Percentiles rank a stretch among this genome's conserved stretches.
These are phyloP conservation scores for Drosophila nebulosa DNA, from an alignment of 1,140 invertebrate genomes.

Conservation along the genomic window DNA sequence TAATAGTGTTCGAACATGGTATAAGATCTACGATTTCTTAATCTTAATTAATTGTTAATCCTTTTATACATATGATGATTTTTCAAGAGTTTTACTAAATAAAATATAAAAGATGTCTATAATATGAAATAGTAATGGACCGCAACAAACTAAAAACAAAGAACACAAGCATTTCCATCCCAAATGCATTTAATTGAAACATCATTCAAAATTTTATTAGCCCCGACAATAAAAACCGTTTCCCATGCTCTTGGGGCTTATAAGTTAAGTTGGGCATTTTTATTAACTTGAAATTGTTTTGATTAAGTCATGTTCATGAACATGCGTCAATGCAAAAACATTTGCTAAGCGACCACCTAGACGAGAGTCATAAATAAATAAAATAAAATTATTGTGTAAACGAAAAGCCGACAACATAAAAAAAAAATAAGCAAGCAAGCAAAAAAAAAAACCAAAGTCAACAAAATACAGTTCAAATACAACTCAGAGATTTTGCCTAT, in stretches of 20 bases:
- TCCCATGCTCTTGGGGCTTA: background rate
- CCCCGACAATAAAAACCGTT: background rate
- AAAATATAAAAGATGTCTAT: too few species aligned
- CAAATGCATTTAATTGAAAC: background rate
- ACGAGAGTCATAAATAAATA: conserved; percentile 12
- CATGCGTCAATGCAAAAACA: conserved; percentile 27
- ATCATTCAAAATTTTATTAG: background rate
- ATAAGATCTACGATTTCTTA: too few species aligned
- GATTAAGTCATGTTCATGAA: conserved; percentile 44
- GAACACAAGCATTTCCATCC: background rate
- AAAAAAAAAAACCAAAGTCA: conserved; percentile 3
- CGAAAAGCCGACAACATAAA: conserved; percentile 15
- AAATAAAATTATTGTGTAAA: conserved; percentile 12
- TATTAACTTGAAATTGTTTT: background rate
- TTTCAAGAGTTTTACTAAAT: too few species aligned
- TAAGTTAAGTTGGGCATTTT: background rate
- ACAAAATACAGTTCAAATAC: conserved; percentile 16
- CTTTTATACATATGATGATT: too few species aligned
- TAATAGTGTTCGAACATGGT: too few species aligned
- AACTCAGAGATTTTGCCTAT: background rate
- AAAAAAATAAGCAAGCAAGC: background rate
- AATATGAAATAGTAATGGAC: background rate
- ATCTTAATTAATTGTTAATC: too few species aligned
- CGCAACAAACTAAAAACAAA: background rate
- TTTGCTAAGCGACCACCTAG: conserved; percentile 3